Conservation (phyloP, 2,888 invertebrate genomes). For the Lathronympha strigana region DNA sequence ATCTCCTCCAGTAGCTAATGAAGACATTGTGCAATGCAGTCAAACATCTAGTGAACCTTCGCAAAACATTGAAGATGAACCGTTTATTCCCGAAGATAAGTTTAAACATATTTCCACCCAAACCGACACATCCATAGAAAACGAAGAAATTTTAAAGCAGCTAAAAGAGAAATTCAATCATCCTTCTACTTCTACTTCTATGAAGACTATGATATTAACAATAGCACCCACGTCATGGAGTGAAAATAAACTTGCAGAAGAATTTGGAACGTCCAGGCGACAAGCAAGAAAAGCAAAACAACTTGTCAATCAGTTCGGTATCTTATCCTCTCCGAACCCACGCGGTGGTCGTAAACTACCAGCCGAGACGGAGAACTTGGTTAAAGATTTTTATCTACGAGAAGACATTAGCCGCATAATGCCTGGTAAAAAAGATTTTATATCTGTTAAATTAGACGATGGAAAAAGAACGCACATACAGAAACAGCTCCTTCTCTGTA, state of each 20-base stretch:
- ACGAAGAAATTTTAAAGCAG: constrained; percentile 44
- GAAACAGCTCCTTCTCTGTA: constrained; percentile 43
- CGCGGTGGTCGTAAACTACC: constrained; percentile 22
- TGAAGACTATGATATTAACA: constrained; percentile 47
- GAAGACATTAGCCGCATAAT: constrained; percentile 35
- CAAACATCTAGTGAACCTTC: constrained; percentile 29
- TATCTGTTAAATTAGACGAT: constrained; percentile 45
- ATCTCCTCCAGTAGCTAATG: constrained; percentile 33
- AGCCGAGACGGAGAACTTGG: constrained; percentile 6
- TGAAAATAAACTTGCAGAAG: constrained; percentile 46
- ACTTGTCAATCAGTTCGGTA: constrained; percentile 2
- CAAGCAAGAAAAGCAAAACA: constrained; percentile 49
- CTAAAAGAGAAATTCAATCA: constrained; percentile 42
- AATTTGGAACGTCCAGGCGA: constrained; percentile 46
- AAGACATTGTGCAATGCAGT: constrained; percentile 35
- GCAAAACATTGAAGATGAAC: constrained; percentile 38
- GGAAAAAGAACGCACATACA: constrained; percentile 43
- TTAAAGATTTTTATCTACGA: constrained; percentile 35
- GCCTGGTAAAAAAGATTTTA: constrained; percentile 44
- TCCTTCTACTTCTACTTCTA: constrained; percentile 40
- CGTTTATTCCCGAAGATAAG: constrained; percentile 37
- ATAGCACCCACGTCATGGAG: constrained; percentile 47
- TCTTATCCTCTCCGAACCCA: constrained; percentile 25
- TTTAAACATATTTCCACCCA: constrained; percentile 31
- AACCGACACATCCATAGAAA: constrained; percentile 7